Base-by-base conservation (phyloP, 2,797 vertebrate genomes). In the Coregonus ussuriensis region DNA sequence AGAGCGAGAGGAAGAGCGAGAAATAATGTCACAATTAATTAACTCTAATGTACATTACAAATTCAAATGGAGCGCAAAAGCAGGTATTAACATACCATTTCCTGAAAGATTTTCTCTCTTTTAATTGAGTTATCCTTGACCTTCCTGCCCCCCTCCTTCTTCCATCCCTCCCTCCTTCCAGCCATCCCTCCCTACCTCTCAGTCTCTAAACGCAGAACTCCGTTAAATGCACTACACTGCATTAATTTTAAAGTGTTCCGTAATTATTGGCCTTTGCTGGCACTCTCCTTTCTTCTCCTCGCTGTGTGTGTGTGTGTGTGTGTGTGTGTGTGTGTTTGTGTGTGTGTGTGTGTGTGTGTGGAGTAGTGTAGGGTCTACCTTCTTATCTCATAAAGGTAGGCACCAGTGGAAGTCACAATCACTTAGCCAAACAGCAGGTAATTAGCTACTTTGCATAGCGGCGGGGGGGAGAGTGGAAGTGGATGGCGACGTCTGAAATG, bases 51-150 rank as follows among this genome's bases (percentile, higher is more conserved):
- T 81, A 67, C 77, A 73, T 84, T 85, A 77, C 78, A 79, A 83
- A 87, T 85, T 77, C 77, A 88, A 83, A 75, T 76, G 54, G 47
- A 4, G 76, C 72, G 77, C 89, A 77, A 87, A 85, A 87, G 81
- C 82, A 84, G 79, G 82, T 90, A 86, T 78, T 89, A 91, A 90
- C 86, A 85, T 83, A 91, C 87, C 66, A 72, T 90, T 87, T 75
- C 78, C 87, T 88, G 90, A 91, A 90, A 83, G 77, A 89, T 91
- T 90, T 93, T 82, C 82, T 85, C 89, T 74, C 89, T 74, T 92
- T 89, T 92, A 93, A 93, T 90, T 91, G 91, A 91, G 86, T 91
- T 93, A 91, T 91, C 90, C 91, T 92, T 94, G 92, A 95, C 93
- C 93, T 88, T 25, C 25, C 25, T 25, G 25, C 25, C 25, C 25